A percentile compares a stretch with the other conserved stretches of the same genome.
Evolutionary conservation across 2,797 vertebrate species (phyloP).

Genomic region (Sebastes vulpes): DNA sequence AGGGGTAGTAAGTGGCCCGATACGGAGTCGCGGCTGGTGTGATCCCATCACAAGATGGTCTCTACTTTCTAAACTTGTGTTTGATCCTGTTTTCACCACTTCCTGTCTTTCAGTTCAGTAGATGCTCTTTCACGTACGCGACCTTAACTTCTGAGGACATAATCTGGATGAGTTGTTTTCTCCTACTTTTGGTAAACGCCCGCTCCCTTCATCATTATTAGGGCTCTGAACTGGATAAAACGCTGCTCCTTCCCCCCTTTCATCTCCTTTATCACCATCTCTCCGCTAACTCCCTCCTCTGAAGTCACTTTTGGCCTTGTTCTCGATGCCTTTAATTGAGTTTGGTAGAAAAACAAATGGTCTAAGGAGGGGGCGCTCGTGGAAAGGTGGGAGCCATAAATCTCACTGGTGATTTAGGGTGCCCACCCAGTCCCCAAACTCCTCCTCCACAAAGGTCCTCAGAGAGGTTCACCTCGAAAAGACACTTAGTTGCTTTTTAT

Average conservation of each 20-base stretch:
- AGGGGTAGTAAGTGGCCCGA: neutral
- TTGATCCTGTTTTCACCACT: neutral
- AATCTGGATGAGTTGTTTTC: slow-evolving; percentile 11
- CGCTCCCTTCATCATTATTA: slow-evolving; percentile 22
- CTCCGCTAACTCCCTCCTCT: slow-evolving; percentile 34
- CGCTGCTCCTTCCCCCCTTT: slow-evolving; percentile 40
- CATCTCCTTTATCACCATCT: slow-evolving; percentile 62
- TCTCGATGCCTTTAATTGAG: slow-evolving; percentile 68
- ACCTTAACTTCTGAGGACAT: neutral
- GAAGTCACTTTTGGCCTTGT: slow-evolving; percentile 50
- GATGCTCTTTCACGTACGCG: neutral
- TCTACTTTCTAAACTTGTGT: neutral
- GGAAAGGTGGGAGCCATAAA: slow-evolving; percentile 49
- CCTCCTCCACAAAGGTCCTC: neutral
- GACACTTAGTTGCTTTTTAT: slow-evolving; percentile 38
- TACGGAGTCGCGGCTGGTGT: neutral
- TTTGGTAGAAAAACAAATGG: slow-evolving; percentile 74
- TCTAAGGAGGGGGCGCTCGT: slow-evolving; percentile 9
- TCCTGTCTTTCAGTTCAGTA: neutral
- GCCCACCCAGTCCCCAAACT: slow-evolving; percentile 57
- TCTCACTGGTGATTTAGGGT: slow-evolving; percentile 62
- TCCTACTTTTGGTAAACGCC: neutral
- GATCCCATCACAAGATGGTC: neutral
- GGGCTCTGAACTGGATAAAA: slow-evolving; percentile 34
- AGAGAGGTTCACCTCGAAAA: slow-evolving; percentile 16